phyloP scores from a whole-genome alignment of 2,113 vertebrate genomes.

The Strix aluco region DNA sequence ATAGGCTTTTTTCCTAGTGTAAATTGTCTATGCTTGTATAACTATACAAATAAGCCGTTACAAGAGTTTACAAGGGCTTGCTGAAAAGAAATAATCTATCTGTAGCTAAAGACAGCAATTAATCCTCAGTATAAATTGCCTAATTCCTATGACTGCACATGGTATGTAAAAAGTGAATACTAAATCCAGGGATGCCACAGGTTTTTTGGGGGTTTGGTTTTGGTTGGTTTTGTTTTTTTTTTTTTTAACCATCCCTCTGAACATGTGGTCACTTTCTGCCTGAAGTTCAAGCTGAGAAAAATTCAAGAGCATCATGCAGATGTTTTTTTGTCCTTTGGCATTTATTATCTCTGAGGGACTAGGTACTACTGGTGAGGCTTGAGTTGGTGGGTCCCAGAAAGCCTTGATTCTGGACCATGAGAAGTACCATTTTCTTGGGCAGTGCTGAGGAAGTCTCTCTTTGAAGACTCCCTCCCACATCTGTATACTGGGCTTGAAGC shows the following conservation, averaged over 20 bases:
- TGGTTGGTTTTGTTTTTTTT: background rate
- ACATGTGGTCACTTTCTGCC: background rate
- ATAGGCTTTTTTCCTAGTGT: background rate
- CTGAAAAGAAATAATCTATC: background rate
- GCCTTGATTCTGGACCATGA: background rate
- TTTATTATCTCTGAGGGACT: background rate
- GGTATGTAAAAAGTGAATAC: background rate
- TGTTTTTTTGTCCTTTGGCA: background rate
- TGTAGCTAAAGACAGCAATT: background rate
- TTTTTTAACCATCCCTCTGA: background rate
- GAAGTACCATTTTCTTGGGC: background rate
- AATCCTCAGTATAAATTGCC: background rate
- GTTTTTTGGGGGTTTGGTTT: background rate
- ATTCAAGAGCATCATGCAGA: background rate
- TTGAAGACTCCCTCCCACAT: slow-evolving; percentile 14
- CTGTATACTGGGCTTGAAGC: slow-evolving; percentile 10
- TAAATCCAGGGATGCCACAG: background rate
- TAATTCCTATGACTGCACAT: background rate
- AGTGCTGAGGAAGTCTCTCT: background rate
- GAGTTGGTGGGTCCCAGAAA: background rate
- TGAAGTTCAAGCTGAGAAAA: background rate
- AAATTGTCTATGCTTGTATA: background rate
- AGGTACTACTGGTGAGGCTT: background rate
- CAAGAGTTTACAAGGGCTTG: background rate
- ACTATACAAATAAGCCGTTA: background rate